These are phyloP conservation scores for Steatornis caripensis DNA, from an alignment of 2,113 vertebrate species.

Conservation along the genomic window DNA sequence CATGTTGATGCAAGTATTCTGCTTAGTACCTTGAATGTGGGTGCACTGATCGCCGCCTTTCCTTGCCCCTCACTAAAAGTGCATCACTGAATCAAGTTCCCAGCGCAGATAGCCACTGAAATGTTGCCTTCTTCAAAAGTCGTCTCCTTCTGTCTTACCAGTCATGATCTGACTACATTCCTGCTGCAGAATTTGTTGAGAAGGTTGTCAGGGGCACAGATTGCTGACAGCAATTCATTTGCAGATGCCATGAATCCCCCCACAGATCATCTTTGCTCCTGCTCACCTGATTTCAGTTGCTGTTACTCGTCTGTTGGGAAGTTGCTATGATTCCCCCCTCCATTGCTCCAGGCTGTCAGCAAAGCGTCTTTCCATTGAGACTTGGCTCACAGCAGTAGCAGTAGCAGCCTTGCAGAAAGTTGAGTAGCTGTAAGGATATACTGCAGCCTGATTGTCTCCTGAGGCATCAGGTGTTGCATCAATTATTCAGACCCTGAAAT, in stretches of 20 bases:
- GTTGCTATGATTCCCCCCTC: neutral
- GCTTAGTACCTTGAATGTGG: neutral
- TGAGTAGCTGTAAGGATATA: neutral
- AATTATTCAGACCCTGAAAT: slow-evolving; percentile 36
- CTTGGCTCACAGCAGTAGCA: neutral
- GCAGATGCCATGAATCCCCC: neutral
- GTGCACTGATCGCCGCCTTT: neutral
- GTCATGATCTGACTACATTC: neutral
- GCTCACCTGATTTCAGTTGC: neutral
- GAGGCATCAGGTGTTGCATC: neutral
- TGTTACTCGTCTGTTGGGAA: neutral
- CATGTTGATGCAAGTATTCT: neutral
- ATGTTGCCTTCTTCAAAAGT: neutral
- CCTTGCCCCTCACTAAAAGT: neutral
- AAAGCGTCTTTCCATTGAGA: neutral
- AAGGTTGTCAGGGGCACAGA: neutral
- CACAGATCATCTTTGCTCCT: neutral
- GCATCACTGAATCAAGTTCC: neutral
- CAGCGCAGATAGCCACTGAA: neutral
- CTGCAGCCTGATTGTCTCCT: neutral
- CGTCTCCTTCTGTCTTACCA: neutral
- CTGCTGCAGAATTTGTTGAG: neutral
- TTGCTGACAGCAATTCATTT: neutral
- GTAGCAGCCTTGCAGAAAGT: neutral
- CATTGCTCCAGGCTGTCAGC: neutral